Evolutionary conservation across 2,888 invertebrate species (phyloP).

Genomic region (Xestia c-nigrum): DNA sequence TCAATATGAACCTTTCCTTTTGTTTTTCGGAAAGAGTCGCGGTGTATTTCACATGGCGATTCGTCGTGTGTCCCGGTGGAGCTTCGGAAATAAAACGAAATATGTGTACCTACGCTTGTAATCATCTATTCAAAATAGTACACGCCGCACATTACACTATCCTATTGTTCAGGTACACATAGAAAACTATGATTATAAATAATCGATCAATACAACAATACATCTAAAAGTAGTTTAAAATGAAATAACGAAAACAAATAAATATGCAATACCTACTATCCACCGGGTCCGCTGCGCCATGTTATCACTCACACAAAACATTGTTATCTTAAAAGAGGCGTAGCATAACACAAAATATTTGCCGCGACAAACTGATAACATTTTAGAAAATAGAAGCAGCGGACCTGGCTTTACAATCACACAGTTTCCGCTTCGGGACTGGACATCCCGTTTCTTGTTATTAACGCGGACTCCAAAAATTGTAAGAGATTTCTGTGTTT

Average conservation of each 20-base stretch:
- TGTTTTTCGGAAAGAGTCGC: not conserved
- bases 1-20: not conserved
- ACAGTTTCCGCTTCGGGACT: not conserved
- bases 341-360: not conserved
- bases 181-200: constrained; percentile 14
- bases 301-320: not conserved
- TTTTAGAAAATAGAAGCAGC: not conserved
- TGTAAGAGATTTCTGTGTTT: not conserved
- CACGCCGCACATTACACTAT: constrained; percentile 1
- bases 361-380: not conserved
- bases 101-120: constrained; percentile 8
- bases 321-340: not conserved
- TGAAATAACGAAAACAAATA: not conserved
- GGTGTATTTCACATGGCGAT: not conserved
- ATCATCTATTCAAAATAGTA: constrained; percentile 5
- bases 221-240: constrained; percentile 3
- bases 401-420: not conserved
- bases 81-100: constrained; percentile 28
- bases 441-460: not conserved
- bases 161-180: not conserved
- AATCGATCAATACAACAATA: constrained; percentile 6
- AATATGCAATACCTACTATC: not conserved
- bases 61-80: not conserved
- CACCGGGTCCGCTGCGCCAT: not conserved
- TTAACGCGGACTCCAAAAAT: not conserved